Base-by-base conservation (phyloP, 2,888 invertebrate species). In the Petrophora chlorosata region DNA sequence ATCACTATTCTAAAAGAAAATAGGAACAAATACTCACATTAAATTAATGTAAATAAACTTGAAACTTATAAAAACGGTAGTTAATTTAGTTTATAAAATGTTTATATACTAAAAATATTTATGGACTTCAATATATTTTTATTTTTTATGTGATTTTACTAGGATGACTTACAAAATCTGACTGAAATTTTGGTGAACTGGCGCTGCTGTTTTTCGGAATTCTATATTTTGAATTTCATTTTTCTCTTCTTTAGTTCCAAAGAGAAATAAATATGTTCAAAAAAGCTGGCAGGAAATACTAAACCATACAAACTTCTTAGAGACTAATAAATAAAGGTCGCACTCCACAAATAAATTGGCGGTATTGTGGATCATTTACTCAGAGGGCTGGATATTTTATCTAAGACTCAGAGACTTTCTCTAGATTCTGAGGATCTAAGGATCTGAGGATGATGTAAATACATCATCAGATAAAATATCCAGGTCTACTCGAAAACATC, bases 101-200 rank as follows among this genome's bases (percentile, higher is more conserved):
- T 15, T 30, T 10, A 5, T 34, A 15, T 16, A 32, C 4, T 19
- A 30, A 19, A n/a, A 17, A 35, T 50, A 43, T 50, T 50, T 50
- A 50, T 42, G 33, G 29, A 34, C 43, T 50, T 50, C 43, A 16
- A 40, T 39, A 34, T 50, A 39, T 50, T 50, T 48, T 50, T 38
- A 49, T 0, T 50, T 50, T 50, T 50, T 50, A 43, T 43, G 15
- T 50, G 39, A 17, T 50, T 50, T 50, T 50, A 41, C 41, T 48
- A 23, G 33, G 32, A 26, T 47, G 49, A 32, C 39, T 22, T 50
- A 50, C 43, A 50, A 50, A 50, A 44, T 35, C 16, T n/a, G 16
- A 50, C 33, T 50, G 39, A 50, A 40, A 29, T 7, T 33, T 49
- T 29, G 3, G n/a, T 5, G 16, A n/a, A 8, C 22, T 28, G 30